Conservation (phyloP, 1,140 invertebrate species). For the Philopotamus ludificatus region DNA sequence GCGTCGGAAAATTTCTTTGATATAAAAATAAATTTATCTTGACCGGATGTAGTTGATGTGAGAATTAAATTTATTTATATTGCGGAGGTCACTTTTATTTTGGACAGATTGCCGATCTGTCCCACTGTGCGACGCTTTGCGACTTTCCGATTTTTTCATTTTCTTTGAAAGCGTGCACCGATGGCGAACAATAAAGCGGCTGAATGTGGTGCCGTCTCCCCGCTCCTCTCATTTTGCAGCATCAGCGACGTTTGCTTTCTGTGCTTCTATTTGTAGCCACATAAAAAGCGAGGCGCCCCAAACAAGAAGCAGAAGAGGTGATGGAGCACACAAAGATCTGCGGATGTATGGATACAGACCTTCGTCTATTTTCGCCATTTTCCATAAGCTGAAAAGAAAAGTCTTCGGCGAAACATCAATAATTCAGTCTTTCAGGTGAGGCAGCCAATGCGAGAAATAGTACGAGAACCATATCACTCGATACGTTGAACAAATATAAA, state of each 20-base stretch:
- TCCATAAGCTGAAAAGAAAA: background rate
- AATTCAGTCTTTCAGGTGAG: background rate
- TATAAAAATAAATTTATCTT: no score
- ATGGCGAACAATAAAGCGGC: slow-evolving; percentile 8
- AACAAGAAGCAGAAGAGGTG: background rate
- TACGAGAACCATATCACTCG: no score
- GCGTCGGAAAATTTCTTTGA: no score
- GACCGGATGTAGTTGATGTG: no score
- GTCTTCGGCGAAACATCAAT: background rate
- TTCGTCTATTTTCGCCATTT: background rate
- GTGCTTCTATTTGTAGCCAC: slow-evolving; percentile 18
- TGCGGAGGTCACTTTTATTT: no score
- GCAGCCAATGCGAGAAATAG: no score
- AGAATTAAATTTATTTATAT: no score
- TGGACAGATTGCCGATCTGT: background rate
- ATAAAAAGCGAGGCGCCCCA: slow-evolving; percentile 20
- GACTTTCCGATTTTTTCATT: slow-evolving; percentile 12
- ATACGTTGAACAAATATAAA: no score
- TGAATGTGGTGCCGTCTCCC: slow-evolving; percentile 14
- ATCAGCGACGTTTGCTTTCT: slow-evolving; percentile 14
- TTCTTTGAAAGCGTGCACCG: background rate
- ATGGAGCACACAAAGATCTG: slow-evolving; percentile 1
- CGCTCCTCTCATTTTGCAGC: background rate
- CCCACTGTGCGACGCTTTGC: background rate
- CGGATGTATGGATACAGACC: background rate